Percentiles rank a stretch among this genome's conserved stretches.
Conservation (phyloP, 2,888 invertebrate genomes). For the Mimachlamys varia region DNA sequence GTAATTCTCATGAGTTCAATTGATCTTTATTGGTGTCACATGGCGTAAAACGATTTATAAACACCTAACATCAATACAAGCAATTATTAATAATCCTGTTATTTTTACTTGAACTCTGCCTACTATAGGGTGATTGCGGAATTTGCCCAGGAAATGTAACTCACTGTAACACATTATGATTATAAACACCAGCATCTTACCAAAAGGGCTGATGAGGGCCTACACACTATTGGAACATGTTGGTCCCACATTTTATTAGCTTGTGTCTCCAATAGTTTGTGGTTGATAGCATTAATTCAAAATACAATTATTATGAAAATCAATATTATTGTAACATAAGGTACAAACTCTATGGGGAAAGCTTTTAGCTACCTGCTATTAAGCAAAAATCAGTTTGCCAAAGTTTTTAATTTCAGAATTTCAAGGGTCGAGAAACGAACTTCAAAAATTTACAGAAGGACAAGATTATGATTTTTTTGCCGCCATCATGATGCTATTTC, state of each 20-base stretch:
- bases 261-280: not conserved
- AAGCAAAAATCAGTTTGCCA: no score
- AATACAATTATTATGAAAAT: not conserved
- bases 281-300: not conserved
- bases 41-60: not conserved
- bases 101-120: not conserved
- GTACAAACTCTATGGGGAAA: no score
- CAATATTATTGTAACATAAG: not conserved
- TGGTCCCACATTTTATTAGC: not conserved
- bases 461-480: no score
- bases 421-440: no score
- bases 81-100: not conserved
- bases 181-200: not conserved
- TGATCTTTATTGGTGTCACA: not conserved
- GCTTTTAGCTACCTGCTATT: no score
- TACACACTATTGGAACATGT: not conserved
- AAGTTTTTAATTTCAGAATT: no score
- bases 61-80: not conserved
- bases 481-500: no score
- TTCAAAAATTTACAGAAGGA: no score
- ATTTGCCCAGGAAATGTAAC: not conserved
- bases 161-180: not conserved
- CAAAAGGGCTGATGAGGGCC: not conserved
- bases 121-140: no score
- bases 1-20: not conserved